These are phyloP conservation scores for Poeciliopsis gracilis DNA, from an alignment of 2,797 vertebrate genomes.

Conservation along the genomic window DNA sequence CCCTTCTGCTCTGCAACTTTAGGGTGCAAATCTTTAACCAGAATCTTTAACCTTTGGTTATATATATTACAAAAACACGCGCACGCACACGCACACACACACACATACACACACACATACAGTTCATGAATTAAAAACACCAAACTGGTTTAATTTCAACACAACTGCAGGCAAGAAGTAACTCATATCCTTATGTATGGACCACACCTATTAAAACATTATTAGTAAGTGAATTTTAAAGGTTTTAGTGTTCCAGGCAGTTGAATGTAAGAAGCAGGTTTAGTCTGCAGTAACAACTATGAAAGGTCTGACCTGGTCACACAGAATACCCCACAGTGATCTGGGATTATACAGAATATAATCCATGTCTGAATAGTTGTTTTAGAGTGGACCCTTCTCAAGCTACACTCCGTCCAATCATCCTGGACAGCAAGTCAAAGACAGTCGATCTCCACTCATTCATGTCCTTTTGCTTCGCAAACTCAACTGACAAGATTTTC, in stretches of 20 bases:
- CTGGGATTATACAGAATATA: slow-evolving; percentile 63
- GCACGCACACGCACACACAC: not conserved
- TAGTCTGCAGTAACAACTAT: slow-evolving; percentile 41
- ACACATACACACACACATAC: slow-evolving; percentile 3
- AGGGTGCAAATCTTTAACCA: slow-evolving; percentile 17
- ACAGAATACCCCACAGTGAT: slow-evolving; percentile 54
- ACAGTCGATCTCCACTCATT: slow-evolving; percentile 22
- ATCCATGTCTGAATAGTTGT: slow-evolving; percentile 53
- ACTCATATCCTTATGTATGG: slow-evolving; percentile 4
- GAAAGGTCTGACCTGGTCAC: slow-evolving; percentile 52
- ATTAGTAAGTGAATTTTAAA: not conserved
- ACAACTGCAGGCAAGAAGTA: slow-evolving; percentile 10
- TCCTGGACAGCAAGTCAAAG: slow-evolving; percentile 52
- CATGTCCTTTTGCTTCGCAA: slow-evolving; percentile 20
- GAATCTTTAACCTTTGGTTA: slow-evolving; percentile 55
- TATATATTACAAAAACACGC: slow-evolving; percentile 2
- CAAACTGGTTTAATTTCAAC: slow-evolving; percentile 15
- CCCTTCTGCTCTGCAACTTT: slow-evolving; percentile 5
- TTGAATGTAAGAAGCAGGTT: slow-evolving; percentile 34
- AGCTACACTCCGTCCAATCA: slow-evolving; percentile 31
- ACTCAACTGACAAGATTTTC: slow-evolving; percentile 18
- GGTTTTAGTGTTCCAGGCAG: slow-evolving; percentile 11
- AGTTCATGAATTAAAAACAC: slow-evolving; percentile 15
- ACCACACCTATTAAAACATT: not conserved
- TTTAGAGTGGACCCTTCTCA: slow-evolving; percentile 46